phyloP scores from a whole-genome alignment of 2,797 vertebrate species.

The Pyrocephalus nanus region DNA sequence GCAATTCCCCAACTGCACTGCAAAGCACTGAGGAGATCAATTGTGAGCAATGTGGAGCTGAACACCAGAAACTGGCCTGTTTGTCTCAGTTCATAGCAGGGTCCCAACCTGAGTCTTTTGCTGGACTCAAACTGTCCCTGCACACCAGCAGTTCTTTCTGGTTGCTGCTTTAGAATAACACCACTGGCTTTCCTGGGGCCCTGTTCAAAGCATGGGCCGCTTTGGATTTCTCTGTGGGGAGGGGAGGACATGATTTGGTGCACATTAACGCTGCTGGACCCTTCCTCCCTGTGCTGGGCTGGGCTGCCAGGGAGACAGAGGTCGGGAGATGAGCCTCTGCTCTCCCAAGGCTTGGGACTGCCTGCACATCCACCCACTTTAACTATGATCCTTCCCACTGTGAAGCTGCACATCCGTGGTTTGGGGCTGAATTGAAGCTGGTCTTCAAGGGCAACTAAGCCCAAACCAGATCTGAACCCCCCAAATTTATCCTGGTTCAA shows the following conservation, averaged over 20 bases:
- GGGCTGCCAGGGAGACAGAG: accelerated
- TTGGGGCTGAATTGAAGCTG: not conserved
- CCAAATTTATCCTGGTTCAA: not conserved
- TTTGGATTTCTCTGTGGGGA: not conserved
- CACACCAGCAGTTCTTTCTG: not conserved
- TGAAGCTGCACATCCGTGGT: not conserved
- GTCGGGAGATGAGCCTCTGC: not conserved
- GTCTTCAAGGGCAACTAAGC: not conserved
- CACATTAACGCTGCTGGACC: not conserved
- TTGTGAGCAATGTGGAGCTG: not conserved
- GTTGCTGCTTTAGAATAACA: not conserved
- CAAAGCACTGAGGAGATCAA: not conserved
- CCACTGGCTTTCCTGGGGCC: not conserved
- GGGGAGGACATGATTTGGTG: not conserved
- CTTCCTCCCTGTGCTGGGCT: not conserved
- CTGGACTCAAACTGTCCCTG: not conserved
- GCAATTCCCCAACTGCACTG: not conserved
- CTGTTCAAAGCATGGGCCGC: not conserved
- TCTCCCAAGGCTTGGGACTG: not conserved
- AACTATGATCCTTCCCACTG: not conserved
- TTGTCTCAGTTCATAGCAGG: not conserved
- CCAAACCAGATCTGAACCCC: not conserved
- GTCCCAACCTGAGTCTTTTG: not conserved
- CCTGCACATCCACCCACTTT: not conserved
- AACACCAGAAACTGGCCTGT: not conserved